phyloP scores from a whole-genome alignment of 2,888 invertebrate species.

The Platycheirus albimanus region DNA sequence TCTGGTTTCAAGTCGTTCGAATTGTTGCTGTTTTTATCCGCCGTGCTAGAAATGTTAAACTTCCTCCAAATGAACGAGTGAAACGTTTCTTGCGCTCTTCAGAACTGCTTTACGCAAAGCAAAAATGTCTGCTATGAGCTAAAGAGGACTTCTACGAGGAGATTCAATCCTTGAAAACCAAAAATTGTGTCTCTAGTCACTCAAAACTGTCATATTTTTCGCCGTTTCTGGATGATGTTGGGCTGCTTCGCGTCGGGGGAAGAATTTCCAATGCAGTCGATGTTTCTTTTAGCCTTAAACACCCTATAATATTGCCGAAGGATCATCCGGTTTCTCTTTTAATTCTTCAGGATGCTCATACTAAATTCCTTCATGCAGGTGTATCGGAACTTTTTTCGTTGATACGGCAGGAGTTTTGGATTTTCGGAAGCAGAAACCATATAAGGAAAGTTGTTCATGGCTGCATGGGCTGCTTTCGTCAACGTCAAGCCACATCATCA shows the following conservation, averaged over 20 bases:
- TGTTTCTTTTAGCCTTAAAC: neutral
- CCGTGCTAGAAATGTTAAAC: neutral
- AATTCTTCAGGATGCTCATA: too few relatives aligned
- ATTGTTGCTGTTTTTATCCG: neutral
- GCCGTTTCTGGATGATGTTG: neutral
- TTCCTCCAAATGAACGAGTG: too few relatives aligned
- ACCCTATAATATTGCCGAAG: neutral
- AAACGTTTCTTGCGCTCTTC: neutral
- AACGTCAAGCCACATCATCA: too few relatives aligned
- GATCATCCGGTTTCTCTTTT: neutral
- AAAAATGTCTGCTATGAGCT: neutral
- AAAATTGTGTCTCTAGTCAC: neutral
- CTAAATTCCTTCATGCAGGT: too few relatives aligned
- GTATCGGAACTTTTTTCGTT: too few relatives aligned
- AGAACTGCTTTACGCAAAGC: neutral
- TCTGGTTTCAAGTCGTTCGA: neutral
- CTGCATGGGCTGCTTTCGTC: too few relatives aligned
- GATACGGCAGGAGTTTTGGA: too few relatives aligned
- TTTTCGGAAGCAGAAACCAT: too few relatives aligned
- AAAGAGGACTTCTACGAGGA: neutral
- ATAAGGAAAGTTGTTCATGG: neutral
- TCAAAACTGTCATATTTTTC: neutral
- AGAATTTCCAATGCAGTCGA: neutral
- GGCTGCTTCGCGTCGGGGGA: neutral
- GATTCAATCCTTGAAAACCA: neutral